Conservation (phyloP, 2,888 invertebrate species). For the Bedellia somnulentella region DNA sequence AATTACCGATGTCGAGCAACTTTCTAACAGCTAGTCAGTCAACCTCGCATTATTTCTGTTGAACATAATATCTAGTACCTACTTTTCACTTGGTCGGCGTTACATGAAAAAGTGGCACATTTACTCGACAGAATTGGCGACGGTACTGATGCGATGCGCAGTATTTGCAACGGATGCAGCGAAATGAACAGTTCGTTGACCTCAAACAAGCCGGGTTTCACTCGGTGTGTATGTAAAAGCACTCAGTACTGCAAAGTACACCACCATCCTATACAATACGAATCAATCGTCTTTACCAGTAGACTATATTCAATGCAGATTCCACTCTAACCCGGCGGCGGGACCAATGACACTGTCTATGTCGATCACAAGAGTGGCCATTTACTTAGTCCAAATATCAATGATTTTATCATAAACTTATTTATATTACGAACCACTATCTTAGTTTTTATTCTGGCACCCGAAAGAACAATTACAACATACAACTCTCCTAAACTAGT, state of each 20-base stretch:
- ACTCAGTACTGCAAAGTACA: constrained; percentile 14
- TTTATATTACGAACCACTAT: no score
- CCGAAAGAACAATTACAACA: no score
- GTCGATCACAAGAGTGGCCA: no score
- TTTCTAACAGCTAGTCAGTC: constrained; percentile 30
- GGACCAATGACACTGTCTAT: no score
- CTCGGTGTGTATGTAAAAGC: constrained; percentile 31
- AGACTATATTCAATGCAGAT: neutral
- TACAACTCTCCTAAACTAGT: no score
- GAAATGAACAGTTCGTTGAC: constrained; percentile 57
- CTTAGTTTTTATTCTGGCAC: no score
- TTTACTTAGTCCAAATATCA: no score
- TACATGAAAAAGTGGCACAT: constrained; percentile 38
- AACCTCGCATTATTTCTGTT: constrained; percentile 29
- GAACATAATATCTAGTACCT: constrained; percentile 16
- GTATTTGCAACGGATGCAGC: constrained; percentile 61
- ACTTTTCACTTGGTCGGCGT: constrained; percentile 26
- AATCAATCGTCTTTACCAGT: constrained; percentile 16
- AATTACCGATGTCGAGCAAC: constrained; percentile 16
- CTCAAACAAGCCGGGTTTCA: constrained; percentile 52
- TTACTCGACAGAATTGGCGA: constrained; percentile 44
- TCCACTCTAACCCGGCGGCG: no score
- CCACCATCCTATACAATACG: constrained; percentile 17
- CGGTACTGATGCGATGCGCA: constrained; percentile 39
- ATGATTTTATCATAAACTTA: no score